Evolutionary conservation across 2,113 vertebrate species (phyloP), one percentile per base, ranked within the genome.

Genomic region (Cyanistes caeruleus): DNA sequence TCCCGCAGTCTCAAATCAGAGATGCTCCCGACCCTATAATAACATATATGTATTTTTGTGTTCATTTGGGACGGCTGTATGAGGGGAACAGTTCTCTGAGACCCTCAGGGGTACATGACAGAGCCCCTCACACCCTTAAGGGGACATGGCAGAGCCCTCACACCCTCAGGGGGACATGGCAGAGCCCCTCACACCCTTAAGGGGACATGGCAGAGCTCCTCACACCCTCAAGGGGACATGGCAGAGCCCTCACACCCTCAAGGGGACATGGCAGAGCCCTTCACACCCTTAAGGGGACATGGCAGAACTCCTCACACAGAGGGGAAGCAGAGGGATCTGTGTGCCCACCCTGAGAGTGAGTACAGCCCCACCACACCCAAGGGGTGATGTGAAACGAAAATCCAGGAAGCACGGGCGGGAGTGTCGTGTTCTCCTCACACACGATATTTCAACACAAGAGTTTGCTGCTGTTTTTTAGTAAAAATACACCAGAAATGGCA

Each of bases 401-500:
- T 9, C 16, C 16, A 39, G 30, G 7, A n/a, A n/a, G 13, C 20
- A 30, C 19, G 25, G 9, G 6, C 7, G 6, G 23, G 46, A 60
- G 9, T 2, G 5, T 21, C 33, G 1, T 3, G 19, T 13, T 52
- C 39, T 24, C 44, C 19, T 46, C 13, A 46, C 16, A 60, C 2
- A n/a, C 9, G 23, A 18, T 4, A 41, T 8, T 39, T 25, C 53
- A 60, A n/a, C 33, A n/a, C 23, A 18, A 21, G 11, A 44, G 2
- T 9, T 74, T 16, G 6, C 33, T 2, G 10, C 33, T 1, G 15
- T 0, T n/a, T 46, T 46, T 28, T 7, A 5, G 7, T 27, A 9
- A 37, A 73, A 65, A 11, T 2, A 28, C n/a, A 11, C 8, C 21
- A 48, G 3, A 2, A 48, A 5, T 0, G 6, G 4, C 39, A 15